These are phyloP conservation scores for Rhynchophorus ferrugineus DNA, from an alignment of 1,140 invertebrate species.

Conservation along the genomic window DNA sequence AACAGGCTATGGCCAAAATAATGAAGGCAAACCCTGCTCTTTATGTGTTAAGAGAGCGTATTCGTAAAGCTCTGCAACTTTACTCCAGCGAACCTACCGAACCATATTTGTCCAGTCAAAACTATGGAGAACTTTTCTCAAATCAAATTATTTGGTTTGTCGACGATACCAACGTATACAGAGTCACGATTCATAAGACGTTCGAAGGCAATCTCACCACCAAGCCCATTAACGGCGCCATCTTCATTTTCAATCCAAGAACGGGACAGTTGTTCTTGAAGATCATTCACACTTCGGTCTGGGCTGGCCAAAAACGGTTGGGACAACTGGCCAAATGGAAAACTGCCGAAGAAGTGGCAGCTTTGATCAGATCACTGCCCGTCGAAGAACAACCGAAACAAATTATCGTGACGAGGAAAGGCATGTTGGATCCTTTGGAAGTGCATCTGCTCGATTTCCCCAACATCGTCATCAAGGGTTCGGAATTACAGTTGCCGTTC, in stretches of 20 bases:
- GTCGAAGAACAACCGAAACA: slow-evolving; percentile 99
- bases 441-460: slow-evolving; percentile 98
- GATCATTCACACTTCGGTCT: slow-evolving; percentile 99
- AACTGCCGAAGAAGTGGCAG: slow-evolving; percentile 99
- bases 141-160: slow-evolving; percentile 99
- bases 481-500: slow-evolving; percentile 97
- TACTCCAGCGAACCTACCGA: slow-evolving; percentile 99
- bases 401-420: slow-evolving; percentile 98
- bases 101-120: slow-evolving; percentile 97
- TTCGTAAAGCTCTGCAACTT: slow-evolving; percentile 94
- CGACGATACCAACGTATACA: slow-evolving; percentile 98
- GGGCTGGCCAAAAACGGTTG: slow-evolving; percentile 95
- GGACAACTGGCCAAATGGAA: slow-evolving; percentile 98
- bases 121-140: slow-evolving; percentile 98
- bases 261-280: slow-evolving; percentile 99
- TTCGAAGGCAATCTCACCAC: slow-evolving; percentile 99
- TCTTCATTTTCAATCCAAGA: slow-evolving; percentile 99
- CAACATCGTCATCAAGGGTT: slow-evolving; percentile 99
- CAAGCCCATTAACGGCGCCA: slow-evolving; percentile 99
- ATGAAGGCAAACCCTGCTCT: slow-evolving; percentile 99
- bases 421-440: slow-evolving; percentile 98
- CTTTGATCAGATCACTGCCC: slow-evolving; percentile 94
- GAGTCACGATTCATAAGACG: slow-evolving; percentile 99
- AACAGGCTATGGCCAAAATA: slow-evolving; percentile 99
- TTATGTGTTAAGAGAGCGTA: slow-evolving; percentile 95